These are phyloP conservation scores for Sialis fuliginosa DNA, from an alignment of 2,888 invertebrate genomes.

Conservation along the genomic window DNA sequence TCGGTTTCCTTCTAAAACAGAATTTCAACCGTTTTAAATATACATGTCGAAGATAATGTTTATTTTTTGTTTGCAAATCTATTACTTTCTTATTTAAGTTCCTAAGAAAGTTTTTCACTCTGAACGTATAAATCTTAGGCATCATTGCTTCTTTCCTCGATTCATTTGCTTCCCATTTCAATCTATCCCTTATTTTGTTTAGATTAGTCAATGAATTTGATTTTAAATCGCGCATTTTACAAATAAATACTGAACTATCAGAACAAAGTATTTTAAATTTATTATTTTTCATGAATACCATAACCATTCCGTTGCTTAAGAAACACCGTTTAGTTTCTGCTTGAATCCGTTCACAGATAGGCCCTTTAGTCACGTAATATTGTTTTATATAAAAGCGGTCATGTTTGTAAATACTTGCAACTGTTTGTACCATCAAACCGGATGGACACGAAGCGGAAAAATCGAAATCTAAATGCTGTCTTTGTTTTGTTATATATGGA, in stretches of 20 bases:
- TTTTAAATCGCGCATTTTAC: background rate
- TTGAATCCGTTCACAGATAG: conserved; percentile 7
- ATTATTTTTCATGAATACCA: conserved; percentile 18
- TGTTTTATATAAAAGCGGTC: conserved; percentile 19
- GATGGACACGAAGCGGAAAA: conserved; percentile 17
- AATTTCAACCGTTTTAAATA: background rate
- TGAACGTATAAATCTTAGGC: background rate
- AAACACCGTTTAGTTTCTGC: conserved; percentile 16
- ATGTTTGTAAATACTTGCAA: conserved; percentile 11
- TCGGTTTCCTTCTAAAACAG: background rate
- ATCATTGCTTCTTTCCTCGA: background rate
- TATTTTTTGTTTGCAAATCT: too few species aligned
- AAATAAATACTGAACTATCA: background rate
- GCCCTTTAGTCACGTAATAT: conserved; percentile 14
- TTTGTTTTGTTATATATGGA: background rate
- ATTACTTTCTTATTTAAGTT: background rate
- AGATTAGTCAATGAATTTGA: background rate
- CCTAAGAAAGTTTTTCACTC: background rate
- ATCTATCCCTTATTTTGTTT: background rate
- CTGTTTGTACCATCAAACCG: conserved; percentile 15
- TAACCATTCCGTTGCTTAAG: conserved; percentile 19
- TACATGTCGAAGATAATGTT: background rate
- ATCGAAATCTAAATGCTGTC: conserved; percentile 7
- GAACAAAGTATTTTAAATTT: conserved; percentile 13
- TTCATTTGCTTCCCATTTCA: background rate